Percentiles rank a stretch among this genome's conserved stretches.
phyloP scores from a whole-genome alignment of 2,797 vertebrate genomes.

The Lagothrix lagotricha region DNA sequence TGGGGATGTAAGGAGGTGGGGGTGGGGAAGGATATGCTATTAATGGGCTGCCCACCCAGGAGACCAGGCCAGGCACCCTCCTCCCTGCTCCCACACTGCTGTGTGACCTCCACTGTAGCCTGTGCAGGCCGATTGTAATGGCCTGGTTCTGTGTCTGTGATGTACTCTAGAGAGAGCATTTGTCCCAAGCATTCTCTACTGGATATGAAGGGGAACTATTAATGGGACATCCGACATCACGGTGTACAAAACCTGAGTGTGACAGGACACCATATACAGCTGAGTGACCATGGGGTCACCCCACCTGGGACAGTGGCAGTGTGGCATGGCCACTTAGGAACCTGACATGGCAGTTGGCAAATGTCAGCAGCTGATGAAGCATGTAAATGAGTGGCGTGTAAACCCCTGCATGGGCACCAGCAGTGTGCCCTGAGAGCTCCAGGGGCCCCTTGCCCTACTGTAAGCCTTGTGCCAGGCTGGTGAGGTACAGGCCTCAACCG shows the following conservation, averaged over 20 bases:
- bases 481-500: neutral
- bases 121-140: neutral
- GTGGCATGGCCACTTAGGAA: neutral
- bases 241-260: neutral
- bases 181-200: neutral
- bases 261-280: neutral
- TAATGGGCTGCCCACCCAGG: neutral
- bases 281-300: neutral
- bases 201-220: neutral
- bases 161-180: neutral
- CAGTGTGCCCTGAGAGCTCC: neutral
- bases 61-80: neutral
- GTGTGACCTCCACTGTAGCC: neutral
- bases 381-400: neutral
- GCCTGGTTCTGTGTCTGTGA: neutral
- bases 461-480: neutral
- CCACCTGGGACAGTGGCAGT: neutral
- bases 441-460: neutral
- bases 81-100: neutral
- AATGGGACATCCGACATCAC: neutral
- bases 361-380: neutral
- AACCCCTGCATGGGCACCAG: fast-evolving
- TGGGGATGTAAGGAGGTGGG: neutral
- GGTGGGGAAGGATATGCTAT: neutral
- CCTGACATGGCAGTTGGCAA: neutral